phyloP scores from a whole-genome alignment of 1,140 invertebrate genomes.

The Dendrolimus kikuchii region DNA sequence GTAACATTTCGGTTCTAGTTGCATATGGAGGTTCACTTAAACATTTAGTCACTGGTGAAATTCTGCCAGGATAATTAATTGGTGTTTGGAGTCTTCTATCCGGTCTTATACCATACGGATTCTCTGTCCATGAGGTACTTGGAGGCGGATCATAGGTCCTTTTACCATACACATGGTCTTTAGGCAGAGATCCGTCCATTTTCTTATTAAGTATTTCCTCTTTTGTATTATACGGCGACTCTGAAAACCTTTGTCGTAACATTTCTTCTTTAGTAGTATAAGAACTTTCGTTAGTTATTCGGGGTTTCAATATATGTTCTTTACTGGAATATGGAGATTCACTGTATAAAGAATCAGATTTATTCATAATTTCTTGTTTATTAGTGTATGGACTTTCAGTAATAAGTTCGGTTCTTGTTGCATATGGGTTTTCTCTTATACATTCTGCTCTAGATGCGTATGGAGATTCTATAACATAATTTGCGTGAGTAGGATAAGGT shows the following conservation, averaged over 20 bases:
- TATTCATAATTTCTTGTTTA: conserved; percentile 49
- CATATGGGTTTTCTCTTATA: conserved; percentile 28
- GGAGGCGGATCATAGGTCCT: conserved; percentile 61
- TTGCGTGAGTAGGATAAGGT: conserved; percentile 34
- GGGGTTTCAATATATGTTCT: conserved; percentile 61
- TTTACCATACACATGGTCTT: conserved; percentile 57
- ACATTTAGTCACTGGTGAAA: conserved; percentile 60
- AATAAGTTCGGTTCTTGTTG: conserved; percentile 35
- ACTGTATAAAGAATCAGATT: conserved; percentile 43
- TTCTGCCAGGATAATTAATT: conserved; percentile 43
- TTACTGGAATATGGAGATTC: conserved; percentile 67
- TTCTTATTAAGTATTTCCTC: conserved; percentile 63
- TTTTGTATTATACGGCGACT: conserved; percentile 66
- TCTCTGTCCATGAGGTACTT: conserved; percentile 55
- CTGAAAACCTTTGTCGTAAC: conserved; percentile 61
- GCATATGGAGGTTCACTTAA: conserved; percentile 65
- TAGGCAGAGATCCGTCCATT: conserved; percentile 45
- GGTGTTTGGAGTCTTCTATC: conserved; percentile 59
- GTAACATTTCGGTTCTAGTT: conserved; percentile 58
- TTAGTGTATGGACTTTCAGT: conserved; percentile 52
- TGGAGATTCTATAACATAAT: conserved; percentile 22
- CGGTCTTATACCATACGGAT: conserved; percentile 46
- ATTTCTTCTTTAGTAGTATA: conserved; percentile 70
- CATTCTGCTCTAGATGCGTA: conserved; percentile 19
- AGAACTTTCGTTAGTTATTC: conserved; percentile 55